Conservation (phyloP, 2,888 invertebrate genomes). For the Baronia brevicornis region DNA sequence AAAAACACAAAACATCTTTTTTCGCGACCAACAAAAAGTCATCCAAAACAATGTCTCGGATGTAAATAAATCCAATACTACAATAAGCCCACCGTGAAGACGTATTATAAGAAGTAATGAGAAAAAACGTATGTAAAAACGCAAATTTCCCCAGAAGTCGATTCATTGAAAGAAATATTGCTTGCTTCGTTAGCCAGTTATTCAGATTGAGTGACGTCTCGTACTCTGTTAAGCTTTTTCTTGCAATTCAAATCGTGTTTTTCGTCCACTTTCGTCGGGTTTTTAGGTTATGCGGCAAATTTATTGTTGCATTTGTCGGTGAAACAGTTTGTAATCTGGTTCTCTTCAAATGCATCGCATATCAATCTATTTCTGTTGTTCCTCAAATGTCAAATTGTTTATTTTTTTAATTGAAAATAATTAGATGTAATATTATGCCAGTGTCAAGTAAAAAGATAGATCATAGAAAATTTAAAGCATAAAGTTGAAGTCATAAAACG, state of each 20-base stretch:
- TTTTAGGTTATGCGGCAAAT: slow-evolving; percentile 49
- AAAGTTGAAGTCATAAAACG: too few relatives aligned
- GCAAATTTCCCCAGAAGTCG: slow-evolving; percentile 45
- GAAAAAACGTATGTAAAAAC: slow-evolving; percentile 43
- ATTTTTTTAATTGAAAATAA: too few relatives aligned
- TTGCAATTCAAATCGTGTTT: slow-evolving; percentile 46
- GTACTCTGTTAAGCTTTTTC: slow-evolving; percentile 32
- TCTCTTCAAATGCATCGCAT: slow-evolving; percentile 28
- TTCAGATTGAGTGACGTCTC: slow-evolving; percentile 55
- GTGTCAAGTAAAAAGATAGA: too few relatives aligned
- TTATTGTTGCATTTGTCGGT: slow-evolving; percentile 56
- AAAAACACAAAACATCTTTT: slow-evolving; percentile 51
- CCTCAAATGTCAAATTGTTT: slow-evolving; percentile 18
- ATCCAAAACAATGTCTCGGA: slow-evolving; percentile 35
- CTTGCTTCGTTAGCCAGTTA: slow-evolving; percentile 58
- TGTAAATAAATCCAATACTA: slow-evolving; percentile 60
- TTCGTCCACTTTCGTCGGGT: slow-evolving; percentile 53
- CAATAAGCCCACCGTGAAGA: slow-evolving; percentile 60
- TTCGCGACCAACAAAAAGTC: slow-evolving; percentile 55
- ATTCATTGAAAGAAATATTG: slow-evolving; percentile 58
- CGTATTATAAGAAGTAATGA: slow-evolving; percentile 17
- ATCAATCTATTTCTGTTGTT: slow-evolving; percentile 25
- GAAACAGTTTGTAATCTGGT: slow-evolving; percentile 29
- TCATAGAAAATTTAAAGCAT: too few relatives aligned
- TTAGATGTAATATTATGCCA: too few relatives aligned